phyloP scores from a whole-genome alignment of 2,888 invertebrate genomes.

The Serrognathus titanus region DNA sequence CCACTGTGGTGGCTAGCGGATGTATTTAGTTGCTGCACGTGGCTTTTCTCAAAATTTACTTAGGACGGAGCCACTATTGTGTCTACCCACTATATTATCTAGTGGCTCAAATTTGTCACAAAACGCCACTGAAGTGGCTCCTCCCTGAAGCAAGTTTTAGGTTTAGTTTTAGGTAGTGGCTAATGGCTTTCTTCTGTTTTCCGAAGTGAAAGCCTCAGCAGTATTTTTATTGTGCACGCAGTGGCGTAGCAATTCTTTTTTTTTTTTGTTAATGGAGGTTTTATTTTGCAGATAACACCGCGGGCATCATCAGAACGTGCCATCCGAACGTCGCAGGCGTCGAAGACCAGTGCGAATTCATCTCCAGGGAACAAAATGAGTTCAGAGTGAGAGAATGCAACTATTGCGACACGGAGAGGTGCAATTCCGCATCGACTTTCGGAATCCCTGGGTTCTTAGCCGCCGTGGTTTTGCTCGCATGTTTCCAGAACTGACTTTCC shows the following conservation, averaged over 20 bases:
- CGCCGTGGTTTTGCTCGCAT: background rate
- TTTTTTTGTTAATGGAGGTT: background rate
- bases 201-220: too few species aligned
- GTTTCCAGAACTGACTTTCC: too few species aligned
- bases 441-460: conserved; percentile 36
- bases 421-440: conserved; percentile 18
- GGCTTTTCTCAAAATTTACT: too few species aligned
- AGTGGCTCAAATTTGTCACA: too few species aligned
- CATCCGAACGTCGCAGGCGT: conserved; percentile 46
- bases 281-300: conserved; percentile 44
- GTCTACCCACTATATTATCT: too few species aligned
- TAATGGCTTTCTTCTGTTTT: too few species aligned
- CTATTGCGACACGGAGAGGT: conserved; percentile 13
- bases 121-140: too few species aligned
- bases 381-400: conserved; percentile 5
- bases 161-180: too few species aligned
- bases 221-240: conserved; percentile 4
- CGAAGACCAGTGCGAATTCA: conserved; percentile 49
- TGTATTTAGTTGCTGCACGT: too few species aligned
- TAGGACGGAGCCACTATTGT: too few species aligned
- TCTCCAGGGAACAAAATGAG: background rate
- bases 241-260: background rate
- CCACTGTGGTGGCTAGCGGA: too few species aligned
- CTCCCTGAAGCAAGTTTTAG: too few species aligned
- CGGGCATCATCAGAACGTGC: conserved; percentile 45